phyloP scores from a whole-genome alignment of 30 jellyfish, hydroid and myxozoan genomes.

The Aurelia aurita region DNA sequence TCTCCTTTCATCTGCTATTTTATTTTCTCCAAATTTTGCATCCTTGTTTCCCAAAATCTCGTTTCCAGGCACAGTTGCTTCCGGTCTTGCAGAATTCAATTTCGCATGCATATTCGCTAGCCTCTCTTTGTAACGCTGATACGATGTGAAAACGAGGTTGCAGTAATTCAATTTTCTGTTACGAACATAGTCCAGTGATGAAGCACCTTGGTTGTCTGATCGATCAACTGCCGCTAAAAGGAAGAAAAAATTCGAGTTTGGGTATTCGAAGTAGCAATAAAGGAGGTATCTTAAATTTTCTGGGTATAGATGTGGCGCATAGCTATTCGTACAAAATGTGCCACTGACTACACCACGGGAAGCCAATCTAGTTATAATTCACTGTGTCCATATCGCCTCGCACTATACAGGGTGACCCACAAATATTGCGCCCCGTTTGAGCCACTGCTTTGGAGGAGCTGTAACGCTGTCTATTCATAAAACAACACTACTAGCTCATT shows the following conservation, averaged over 20 bases:
- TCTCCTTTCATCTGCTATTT: constrained; percentile 4
- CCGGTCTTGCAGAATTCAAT: background rate
- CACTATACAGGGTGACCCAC: too few species aligned
- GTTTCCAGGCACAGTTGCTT: background rate
- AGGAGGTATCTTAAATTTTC: too few species aligned
- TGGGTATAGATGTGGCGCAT: too few species aligned
- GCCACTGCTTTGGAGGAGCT: too few species aligned
- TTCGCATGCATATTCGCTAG: constrained; percentile 44
- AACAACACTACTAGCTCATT: too few species aligned
- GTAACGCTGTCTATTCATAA: too few species aligned
- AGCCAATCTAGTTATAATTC: too few species aligned
- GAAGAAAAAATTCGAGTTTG: background rate
- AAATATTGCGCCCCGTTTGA: too few species aligned
- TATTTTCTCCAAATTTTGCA: background rate
- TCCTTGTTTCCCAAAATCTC: background rate
- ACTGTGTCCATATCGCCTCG: too few species aligned
- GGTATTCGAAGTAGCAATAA: too few species aligned
- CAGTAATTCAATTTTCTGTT: constrained; percentile 78
- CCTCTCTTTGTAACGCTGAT: constrained; percentile 76
- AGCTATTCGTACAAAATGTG: too few species aligned
- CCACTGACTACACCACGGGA: too few species aligned
- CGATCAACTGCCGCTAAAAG: constrained; percentile 70
- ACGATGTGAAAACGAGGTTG: constrained; percentile 74
- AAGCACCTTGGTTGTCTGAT: constrained; percentile 73
- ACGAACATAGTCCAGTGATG: constrained; percentile 71